A percentile compares a stretch with the other conserved stretches of the same genome.
phyloP scores from a whole-genome alignment of 2,888 invertebrate species.

The Lordiphosa fenestrarum region DNA sequence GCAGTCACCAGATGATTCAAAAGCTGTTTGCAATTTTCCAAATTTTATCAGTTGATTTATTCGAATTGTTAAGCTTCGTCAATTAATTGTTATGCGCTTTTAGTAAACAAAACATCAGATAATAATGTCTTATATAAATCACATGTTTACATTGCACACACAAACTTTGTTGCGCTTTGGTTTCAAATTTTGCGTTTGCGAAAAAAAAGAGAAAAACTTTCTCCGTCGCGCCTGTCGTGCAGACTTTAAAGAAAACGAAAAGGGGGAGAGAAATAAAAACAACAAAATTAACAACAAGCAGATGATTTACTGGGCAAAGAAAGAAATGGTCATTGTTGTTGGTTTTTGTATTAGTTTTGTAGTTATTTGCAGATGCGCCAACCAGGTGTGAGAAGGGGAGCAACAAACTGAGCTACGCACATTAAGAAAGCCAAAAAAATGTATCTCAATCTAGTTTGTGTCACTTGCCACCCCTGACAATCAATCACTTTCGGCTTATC shows the following conservation, averaged over 20 bases:
- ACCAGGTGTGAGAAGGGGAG: constrained; percentile 12
- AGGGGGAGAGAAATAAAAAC: constrained; percentile 14
- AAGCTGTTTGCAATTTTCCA: constrained; percentile 21
- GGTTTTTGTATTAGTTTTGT: constrained; percentile 12
- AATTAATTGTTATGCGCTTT: constrained; percentile 67
- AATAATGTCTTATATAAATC: constrained; percentile 46
- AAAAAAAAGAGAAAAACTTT: constrained; percentile 60
- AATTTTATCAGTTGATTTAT: constrained; percentile 49
- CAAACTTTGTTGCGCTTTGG: constrained; percentile 56
- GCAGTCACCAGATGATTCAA: constrained; percentile 5
- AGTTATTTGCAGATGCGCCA: constrained; percentile 57
- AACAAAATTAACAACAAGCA: constrained; percentile 63
- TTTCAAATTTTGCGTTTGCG: constrained; percentile 41
- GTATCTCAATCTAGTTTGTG: constrained; percentile 17
- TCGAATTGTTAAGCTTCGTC: constrained; percentile 39
- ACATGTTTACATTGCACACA: constrained; percentile 48
- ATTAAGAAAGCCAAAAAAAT: constrained; percentile 21
- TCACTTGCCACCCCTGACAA: constrained; percentile 20
- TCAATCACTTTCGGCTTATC: constrained; percentile 49
- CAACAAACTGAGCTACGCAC: constrained; percentile 55
- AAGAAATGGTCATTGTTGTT: constrained; percentile 54
- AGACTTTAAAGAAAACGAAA: constrained; percentile 43
- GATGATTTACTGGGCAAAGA: constrained; percentile 65
- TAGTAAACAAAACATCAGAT: constrained; percentile 38
- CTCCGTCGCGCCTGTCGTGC: constrained; percentile 65